Percentiles rank a stretch among this genome's conserved stretches.
phyloP scores from a whole-genome alignment of 2,797 vertebrate genomes.

The Gymnoscopelus microlampas region DNA sequence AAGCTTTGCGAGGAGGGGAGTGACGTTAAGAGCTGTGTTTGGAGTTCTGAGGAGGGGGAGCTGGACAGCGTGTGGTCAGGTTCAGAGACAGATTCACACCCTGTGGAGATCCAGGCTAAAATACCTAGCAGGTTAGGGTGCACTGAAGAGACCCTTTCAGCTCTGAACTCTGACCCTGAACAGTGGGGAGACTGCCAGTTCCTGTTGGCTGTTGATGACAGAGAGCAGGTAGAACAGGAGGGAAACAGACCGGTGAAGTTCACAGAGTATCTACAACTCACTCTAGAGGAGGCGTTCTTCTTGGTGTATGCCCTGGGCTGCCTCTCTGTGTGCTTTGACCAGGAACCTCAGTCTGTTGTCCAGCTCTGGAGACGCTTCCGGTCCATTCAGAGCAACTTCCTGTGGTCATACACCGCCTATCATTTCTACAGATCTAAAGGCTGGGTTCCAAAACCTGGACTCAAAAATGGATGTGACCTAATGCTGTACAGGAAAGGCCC shows the following conservation, averaged over 20 bases:
- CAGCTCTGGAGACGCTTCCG: slow-evolving; percentile 87
- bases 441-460: slow-evolving; percentile 93
- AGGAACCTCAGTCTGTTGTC: slow-evolving; percentile 88
- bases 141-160: no score
- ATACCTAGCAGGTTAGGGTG: slow-evolving; percentile 24
- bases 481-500: slow-evolving; percentile 91
- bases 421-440: slow-evolving; percentile 90
- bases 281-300: slow-evolving; percentile 96
- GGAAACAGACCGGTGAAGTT: slow-evolving; percentile 78
- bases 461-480: slow-evolving; percentile 94
- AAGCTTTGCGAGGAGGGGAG: slow-evolving; percentile 9
- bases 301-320: slow-evolving; percentile 92
- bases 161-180: no score
- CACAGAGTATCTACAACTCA: slow-evolving; percentile 91
- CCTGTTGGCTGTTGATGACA: no score
- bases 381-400: slow-evolving; percentile 81
- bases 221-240: slow-evolving; percentile 34
- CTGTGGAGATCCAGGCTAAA: slow-evolving; percentile 23
- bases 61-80: background rate
- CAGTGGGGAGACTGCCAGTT: no score
- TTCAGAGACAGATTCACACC: slow-evolving; percentile 8
- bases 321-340: slow-evolving; percentile 83
- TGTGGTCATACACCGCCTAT: slow-evolving; percentile 87
- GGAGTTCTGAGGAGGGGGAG: background rate
- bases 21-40: no score